These are phyloP conservation scores for Etheostoma nigrum DNA, from an alignment of 2,797 vertebrate species.

Conservation along the genomic window DNA sequence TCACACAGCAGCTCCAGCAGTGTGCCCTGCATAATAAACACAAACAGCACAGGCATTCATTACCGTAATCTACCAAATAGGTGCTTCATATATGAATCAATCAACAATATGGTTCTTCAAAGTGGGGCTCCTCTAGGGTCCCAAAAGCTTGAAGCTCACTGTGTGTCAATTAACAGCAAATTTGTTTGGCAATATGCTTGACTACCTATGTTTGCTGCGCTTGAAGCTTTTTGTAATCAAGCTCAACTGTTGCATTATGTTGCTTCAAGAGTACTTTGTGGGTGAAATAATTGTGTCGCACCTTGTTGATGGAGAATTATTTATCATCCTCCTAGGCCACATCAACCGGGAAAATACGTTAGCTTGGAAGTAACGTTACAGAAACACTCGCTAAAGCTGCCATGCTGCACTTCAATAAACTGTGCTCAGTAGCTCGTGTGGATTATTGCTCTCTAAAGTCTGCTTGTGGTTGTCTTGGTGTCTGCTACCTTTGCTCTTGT, in stretches of 20 bases:
- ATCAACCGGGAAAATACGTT: neutral
- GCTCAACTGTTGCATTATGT: neutral
- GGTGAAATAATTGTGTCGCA: neutral
- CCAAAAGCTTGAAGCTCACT: neutral
- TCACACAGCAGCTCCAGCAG: slow-evolving; percentile 91
- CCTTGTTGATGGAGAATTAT: neutral
- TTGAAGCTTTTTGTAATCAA: neutral
- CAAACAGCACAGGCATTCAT: neutral
- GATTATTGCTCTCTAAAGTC: neutral
- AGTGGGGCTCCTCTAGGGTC: neutral
- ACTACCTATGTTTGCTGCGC: neutral
- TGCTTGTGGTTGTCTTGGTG: neutral
- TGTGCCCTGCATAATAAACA: slow-evolving; percentile 79
- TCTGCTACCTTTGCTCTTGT: neutral
- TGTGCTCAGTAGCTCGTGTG: neutral
- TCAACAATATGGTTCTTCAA: too few species aligned
- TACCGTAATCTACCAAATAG: neutral
- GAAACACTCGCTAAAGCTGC: neutral
- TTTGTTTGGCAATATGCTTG: too few species aligned
- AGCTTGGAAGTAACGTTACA: neutral
- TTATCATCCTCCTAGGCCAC: neutral
- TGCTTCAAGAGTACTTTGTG: neutral
- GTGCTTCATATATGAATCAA: neutral
- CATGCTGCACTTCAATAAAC: neutral
- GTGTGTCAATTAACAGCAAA: neutral